Base-by-base conservation (phyloP, 2,797 vertebrate species). In the Cossypha niveicapilla region DNA sequence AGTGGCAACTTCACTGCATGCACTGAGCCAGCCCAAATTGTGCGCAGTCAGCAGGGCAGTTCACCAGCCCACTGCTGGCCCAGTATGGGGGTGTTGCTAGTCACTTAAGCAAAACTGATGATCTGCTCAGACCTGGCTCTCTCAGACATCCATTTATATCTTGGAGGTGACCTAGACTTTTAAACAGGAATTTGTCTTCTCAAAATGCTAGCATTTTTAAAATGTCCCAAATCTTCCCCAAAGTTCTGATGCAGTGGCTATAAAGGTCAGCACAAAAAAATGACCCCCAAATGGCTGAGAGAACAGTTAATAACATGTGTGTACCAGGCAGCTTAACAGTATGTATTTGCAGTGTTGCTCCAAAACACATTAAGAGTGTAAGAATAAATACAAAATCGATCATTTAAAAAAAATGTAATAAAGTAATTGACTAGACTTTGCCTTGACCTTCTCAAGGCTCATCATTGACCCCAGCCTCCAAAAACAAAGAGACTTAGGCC, bases 1-100 rank as follows among this genome's bases (percentile, higher is more conserved):
- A 18, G 34, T 11, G 35, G 18, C 62, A 57, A 56, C 44, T 25
- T 72, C 56, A 23, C 41, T 41, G 0, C 0, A 0, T 28, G 47
- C 22, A 7, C 3, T 1, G 25, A 67, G 5, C 18, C 57, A 68
- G 45, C 28, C 25, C n/a, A 25, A 13, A 35, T 0, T 7, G 12
- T 7, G 23, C 24, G 35, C 8, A 18, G 23, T 11, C 61, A 24
- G 3, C 18, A 11, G 42, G 21, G 14, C 56, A 16, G 18, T 11
- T 41, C 32, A 15, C 7, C 32, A 23, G 6, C 39, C 34, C 4
- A 2, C 10, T 5, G 5, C 57, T 28, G 37, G 47, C 32, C 51
- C 32, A 5, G 3, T 17, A 0, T 10, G 25, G 57, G 3, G 2
- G 3, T 7, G 9, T 1, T 48, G 41, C 16, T 15, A 8, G 15